These are phyloP conservation scores for rabbit (Oryctolagus cuniculus) DNA, from an alignment of 2,113 vertebrate genomes.

Conservation along the genomic window mOryCun1.1 NC_091436.1:103481001-103481500, in stretches of 20 bases:
- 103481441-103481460: constrained; percentile 73
- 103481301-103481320: neutral
- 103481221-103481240: constrained; percentile 11
- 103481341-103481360: constrained; percentile 54
- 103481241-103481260: neutral
- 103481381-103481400: constrained; percentile 66
- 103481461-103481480: constrained; percentile 60
- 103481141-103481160: constrained; percentile 28
- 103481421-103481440: constrained; percentile 33
- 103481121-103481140: constrained; percentile 10
- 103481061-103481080: constrained; percentile 4
- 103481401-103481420: constrained; percentile 78
- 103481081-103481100: constrained; percentile 7
- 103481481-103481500: constrained; percentile 38
- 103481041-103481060: constrained; percentile 29
- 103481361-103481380: constrained; percentile 72
- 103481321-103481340: constrained; percentile 55
- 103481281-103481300: neutral
- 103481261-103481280: neutral
- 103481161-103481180: neutral
- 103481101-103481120: constrained; percentile 58
- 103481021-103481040: constrained; percentile 9
- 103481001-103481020: neutral
- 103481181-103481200: constrained; percentile 3
- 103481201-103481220: neutral